phyloP scores from a whole-genome alignment of 2,797 vertebrate genomes.

The Pristis pectinata region DNA sequence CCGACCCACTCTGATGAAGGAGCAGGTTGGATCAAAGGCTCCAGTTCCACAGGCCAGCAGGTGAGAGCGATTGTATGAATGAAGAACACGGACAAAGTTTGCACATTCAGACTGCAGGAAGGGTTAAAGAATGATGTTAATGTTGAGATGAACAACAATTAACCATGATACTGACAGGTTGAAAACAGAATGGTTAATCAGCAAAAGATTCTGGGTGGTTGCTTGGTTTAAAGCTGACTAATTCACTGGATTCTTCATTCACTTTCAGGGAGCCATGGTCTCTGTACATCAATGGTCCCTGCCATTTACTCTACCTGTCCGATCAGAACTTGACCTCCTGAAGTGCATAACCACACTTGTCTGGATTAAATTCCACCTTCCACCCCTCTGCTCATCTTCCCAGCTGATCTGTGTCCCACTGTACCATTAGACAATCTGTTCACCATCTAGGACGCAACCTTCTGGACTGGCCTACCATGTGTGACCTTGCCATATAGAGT shows the following conservation, averaged over 20 bases:
- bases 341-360: no score
- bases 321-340: no score
- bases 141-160: not conserved
- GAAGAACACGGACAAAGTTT: slow-evolving; percentile 86
- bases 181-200: not conserved
- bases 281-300: no score
- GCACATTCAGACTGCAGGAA: slow-evolving; percentile 77
- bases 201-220: not conserved
- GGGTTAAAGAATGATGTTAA: slow-evolving; percentile 26
- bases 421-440: no score
- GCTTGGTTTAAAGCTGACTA: not conserved
- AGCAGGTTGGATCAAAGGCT: slow-evolving; percentile 81
- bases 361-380: no score
- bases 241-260: not conserved
- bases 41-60: slow-evolving; percentile 86
- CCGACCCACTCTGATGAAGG: slow-evolving; percentile 71
- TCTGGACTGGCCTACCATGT: no score
- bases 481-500: no score
- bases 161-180: not conserved
- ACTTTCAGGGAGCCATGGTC: no score
- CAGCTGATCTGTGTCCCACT: no score
- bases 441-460: no score
- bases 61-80: slow-evolving; percentile 83
- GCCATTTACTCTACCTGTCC: no score
- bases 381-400: no score